Evolutionary conservation across 2,888 invertebrate genomes (phyloP).

Genomic region (Leptopilina drosophilae): DNA sequence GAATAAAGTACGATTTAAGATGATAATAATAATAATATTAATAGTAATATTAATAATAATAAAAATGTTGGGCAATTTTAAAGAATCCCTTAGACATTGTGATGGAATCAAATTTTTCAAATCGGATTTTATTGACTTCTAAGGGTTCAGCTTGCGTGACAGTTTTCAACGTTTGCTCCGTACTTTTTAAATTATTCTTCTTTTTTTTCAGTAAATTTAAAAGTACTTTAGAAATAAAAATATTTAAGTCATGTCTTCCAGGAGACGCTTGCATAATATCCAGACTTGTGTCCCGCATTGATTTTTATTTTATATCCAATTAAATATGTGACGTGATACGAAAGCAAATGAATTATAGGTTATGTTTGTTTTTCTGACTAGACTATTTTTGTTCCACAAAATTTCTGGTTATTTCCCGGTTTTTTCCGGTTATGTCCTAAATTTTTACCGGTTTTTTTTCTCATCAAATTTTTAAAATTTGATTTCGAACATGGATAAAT

Average conservation of each 20-base stretch:
- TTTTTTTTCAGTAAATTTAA: too few species aligned
- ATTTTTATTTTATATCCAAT: background rate
- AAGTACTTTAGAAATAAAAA: background rate
- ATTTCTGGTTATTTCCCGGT: too few species aligned
- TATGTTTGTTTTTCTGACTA: too few species aligned
- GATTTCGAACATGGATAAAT: too few species aligned
- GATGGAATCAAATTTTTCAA: background rate
- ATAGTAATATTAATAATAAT: too few species aligned
- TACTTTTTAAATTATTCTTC: background rate
- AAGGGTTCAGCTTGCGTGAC: conserved; percentile 17
- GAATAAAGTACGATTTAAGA: conserved; percentile 5
- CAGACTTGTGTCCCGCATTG: conserved; percentile 9
- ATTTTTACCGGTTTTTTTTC: too few species aligned
- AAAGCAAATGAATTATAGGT: too few species aligned
- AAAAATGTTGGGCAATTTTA: conserved; percentile 11
- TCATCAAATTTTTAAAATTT: too few species aligned
- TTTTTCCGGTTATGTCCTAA: too few species aligned
- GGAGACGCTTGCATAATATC: conserved; percentile 10
- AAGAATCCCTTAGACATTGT: conserved; percentile 15
- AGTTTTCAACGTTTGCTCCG: background rate
- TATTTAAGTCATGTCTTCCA: background rate
- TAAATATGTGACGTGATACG: too few species aligned
- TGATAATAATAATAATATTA: background rate
- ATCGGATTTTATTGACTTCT: background rate
- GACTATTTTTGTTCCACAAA: too few species aligned